A percentile compares a stretch with the other conserved stretches of the same genome.
These are phyloP conservation scores for Serripes groenlandicus DNA, from an alignment of 2,888 invertebrate species.

Conservation along the genomic window DNA sequence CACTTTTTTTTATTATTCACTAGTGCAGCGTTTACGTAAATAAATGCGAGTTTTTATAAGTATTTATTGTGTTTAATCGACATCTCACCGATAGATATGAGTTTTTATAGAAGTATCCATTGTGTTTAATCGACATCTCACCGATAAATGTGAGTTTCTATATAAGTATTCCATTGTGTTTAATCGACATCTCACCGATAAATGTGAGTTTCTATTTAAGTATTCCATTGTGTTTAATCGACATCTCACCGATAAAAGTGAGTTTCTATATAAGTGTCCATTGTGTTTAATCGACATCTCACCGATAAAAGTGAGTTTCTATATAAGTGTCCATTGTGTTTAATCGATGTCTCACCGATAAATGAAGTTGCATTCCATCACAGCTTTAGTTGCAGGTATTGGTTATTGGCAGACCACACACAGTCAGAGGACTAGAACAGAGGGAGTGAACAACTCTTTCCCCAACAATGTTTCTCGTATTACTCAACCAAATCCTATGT, in stretches of 20 bases:
- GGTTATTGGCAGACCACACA: no score
- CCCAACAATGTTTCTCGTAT: no score
- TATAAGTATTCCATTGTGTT: not conserved
- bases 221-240: not conserved
- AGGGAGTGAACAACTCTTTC: no score
- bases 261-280: not conserved
- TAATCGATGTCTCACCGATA: not conserved
- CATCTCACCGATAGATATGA: not conserved
- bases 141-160: not conserved
- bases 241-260: not conserved
- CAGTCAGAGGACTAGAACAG: no score
- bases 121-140: not conserved
- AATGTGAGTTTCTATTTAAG: not conserved
- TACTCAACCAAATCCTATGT: no score
- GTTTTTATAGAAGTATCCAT: not conserved
- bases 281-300: not conserved
- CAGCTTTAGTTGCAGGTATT: no score
- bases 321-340: not conserved
- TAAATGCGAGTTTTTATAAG: not conserved
- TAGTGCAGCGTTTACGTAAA: no score
- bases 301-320: not conserved
- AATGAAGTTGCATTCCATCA: no score
- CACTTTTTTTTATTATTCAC: no score
- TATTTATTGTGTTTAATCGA: not conserved
- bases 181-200: not conserved